Evolutionary conservation across 1,140 invertebrate genomes (phyloP).

Genomic region (Ruditapes philippinarum): DNA sequence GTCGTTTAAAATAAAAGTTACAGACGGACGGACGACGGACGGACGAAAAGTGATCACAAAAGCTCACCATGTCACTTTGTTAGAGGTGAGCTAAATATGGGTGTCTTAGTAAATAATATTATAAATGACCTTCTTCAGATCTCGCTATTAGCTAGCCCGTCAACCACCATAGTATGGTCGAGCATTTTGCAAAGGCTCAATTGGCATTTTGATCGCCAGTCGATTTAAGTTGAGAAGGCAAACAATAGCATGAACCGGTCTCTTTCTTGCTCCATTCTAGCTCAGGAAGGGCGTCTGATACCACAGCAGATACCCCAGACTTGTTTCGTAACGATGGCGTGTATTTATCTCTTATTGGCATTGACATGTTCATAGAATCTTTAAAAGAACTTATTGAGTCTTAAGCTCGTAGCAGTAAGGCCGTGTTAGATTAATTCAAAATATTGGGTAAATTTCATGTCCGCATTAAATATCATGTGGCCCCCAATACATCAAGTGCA

Average conservation of each 20-base stretch:
- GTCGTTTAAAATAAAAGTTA: no score
- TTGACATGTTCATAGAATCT: background rate
- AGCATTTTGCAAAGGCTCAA: background rate
- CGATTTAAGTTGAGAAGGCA: background rate
- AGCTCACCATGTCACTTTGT: no score
- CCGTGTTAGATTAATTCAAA: no score
- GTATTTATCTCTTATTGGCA: background rate
- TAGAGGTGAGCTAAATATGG: no score
- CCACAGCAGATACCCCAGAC: background rate
- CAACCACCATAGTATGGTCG: background rate
- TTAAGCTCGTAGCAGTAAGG: background rate
- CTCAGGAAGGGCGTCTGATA: background rate
- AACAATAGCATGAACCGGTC: background rate
- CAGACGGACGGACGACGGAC: no score
- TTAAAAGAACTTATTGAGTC: background rate
- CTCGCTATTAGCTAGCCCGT: background rate
- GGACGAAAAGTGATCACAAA: no score
- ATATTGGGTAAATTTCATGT: no score
- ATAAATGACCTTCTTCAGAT: background rate
- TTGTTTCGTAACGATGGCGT: background rate
- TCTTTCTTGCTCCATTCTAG: background rate
- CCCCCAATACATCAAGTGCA: no score
- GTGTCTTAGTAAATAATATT: background rate
- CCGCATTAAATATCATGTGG: no score
- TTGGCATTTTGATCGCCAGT: background rate